phyloP scores from a whole-genome alignment of 2,888 invertebrate genomes.

The Nomada hirtipes region DNA sequence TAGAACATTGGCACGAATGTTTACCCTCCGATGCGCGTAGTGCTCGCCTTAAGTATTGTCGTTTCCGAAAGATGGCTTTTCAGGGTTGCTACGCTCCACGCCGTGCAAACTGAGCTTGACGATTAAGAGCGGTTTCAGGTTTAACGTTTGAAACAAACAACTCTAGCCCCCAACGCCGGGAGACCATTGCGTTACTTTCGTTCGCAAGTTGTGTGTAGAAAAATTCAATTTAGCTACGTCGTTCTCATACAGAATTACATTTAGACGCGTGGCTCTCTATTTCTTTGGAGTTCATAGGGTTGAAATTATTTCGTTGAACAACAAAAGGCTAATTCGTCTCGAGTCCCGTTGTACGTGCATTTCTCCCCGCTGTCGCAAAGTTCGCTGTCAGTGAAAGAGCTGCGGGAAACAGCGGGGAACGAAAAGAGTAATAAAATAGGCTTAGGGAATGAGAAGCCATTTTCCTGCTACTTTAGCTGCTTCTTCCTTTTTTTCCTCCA shows the following conservation, averaged over 20 bases:
- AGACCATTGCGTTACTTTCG: too few species aligned
- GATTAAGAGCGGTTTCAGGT: too few species aligned
- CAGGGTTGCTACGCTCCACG: too few species aligned
- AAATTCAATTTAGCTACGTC: too few species aligned
- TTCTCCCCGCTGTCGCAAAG: neutral
- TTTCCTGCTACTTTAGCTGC: neutral
- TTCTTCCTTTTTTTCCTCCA: neutral
- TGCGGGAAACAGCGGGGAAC: neutral
- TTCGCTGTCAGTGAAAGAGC: neutral
- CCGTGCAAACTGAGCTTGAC: too few species aligned
- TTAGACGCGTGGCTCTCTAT: too few species aligned
- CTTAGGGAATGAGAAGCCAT: neutral
- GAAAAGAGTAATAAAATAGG: neutral
- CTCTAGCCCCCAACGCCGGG: too few species aligned
- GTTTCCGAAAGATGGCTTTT: neutral
- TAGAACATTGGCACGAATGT: neutral
- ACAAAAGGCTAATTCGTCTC: constrained; percentile 22
- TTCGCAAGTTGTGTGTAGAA: too few species aligned
- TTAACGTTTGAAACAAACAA: too few species aligned
- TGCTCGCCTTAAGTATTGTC: too few species aligned
- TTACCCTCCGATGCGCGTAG: neutral
- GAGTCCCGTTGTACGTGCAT: constrained; percentile 23
- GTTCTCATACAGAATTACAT: too few species aligned
- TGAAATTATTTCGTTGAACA: neutral
- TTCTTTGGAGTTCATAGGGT: too few species aligned